Conservation (phyloP, 2,888 invertebrate species). For the Ditula angustiorana region DNA sequence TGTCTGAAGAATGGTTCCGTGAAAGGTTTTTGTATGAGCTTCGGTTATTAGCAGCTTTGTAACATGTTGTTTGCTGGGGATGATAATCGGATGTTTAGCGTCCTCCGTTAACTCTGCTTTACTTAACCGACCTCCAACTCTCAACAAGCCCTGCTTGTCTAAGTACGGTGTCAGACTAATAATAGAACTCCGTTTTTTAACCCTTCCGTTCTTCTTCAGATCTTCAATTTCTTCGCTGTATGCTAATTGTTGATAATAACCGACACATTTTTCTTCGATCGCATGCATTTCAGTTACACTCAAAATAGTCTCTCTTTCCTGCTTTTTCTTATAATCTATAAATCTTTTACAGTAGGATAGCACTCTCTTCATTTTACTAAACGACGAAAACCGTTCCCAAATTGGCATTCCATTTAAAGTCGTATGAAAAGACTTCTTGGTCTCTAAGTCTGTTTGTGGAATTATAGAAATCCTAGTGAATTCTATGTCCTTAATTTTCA, state of each 20-base stretch:
- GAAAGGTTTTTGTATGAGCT: too few species aligned
- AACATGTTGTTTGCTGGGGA: too few species aligned
- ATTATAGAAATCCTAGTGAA: background rate
- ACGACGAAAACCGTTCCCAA: slow-evolving; percentile 2
- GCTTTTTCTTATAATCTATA: background rate
- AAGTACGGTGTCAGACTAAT: slow-evolving; percentile 33
- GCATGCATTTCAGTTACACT: background rate
- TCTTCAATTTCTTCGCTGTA: slow-evolving; percentile 31
- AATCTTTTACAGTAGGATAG: background rate
- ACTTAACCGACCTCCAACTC: slow-evolving; percentile 39
- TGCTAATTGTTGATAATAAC: slow-evolving; percentile 33
- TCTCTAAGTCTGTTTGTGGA: background rate
- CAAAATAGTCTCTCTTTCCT: background rate
- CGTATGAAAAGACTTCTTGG: slow-evolving; percentile 3
- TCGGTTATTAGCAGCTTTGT: too few species aligned
- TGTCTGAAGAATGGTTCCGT: slow-evolving; percentile 24
- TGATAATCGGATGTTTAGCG: too few species aligned
- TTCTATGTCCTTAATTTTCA: background rate
- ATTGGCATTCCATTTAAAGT: slow-evolving; percentile 29
- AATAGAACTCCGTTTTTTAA: slow-evolving; percentile 20
- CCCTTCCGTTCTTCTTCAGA: slow-evolving; percentile 1
- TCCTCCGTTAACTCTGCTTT: slow-evolving; percentile 18
- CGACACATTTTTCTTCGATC: background rate
- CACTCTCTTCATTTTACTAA: background rate
- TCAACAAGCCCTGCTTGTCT: slow-evolving; percentile 16